Base-by-base conservation (phyloP, 2,888 invertebrate genomes). In the Agrochola macilenta region DNA sequence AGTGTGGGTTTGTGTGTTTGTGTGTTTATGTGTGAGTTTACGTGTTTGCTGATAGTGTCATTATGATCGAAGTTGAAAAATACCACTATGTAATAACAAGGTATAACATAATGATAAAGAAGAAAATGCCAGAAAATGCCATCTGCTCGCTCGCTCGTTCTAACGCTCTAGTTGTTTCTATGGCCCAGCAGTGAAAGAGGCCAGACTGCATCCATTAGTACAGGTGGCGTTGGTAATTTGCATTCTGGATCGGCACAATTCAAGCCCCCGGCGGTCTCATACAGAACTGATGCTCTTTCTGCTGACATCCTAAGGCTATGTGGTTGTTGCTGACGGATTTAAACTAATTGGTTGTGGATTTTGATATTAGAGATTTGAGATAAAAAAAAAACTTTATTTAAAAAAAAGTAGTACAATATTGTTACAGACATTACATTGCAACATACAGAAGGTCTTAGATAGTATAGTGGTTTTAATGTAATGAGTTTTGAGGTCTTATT, bases 131-230 rank as follows among this genome's bases (percentile, higher is more conserved):
- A n/a, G n/a, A n/a, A n/a, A n/a, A n/a, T n/a, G n/a, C 20, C 20
- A 4, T 26, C 26, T 46, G 20, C 20, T 66, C 12, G 11, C 35
- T 17, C 68, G 60, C 57, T 52, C 8, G 7, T 52, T 17, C 49
- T 58, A 14, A 2, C 8, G 17, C 66, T 20, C 4, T 11, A 61
- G 57, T 0, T 1, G 12, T 54, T 77, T 58, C 17, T 35, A 12
- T 78, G 70, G 86, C 83, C 68, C 49, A 5, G 1, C 64, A 17
- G 68, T 70, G 79, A 70, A 84, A 83, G 90, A 89, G 90, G 88
- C 89, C 89, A 89, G 86, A 82, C 86, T 91, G 92, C 91, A 92
- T 93, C 94, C 93, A 94, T 94, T 94, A 93, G 92, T 87, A 87
- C 87, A 88, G 90, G 79, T 79, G 83, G 84, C 89, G 87, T 87